Evolutionary conservation across 1,140 invertebrate species (phyloP).

Genomic region (Papilio xuthus): DNA sequence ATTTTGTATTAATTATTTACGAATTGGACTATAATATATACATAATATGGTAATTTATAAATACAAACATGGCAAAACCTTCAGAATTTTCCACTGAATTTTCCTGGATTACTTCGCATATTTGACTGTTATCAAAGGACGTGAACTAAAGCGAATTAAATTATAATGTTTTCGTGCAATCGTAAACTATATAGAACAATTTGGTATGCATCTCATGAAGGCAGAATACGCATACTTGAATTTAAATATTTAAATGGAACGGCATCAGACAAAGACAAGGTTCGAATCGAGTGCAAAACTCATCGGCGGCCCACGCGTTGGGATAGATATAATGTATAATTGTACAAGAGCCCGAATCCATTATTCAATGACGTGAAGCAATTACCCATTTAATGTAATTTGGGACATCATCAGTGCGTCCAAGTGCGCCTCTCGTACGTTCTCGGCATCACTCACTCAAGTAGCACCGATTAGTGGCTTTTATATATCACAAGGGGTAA

Average conservation of each 20-base stretch:
- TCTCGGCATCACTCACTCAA: slow-evolving; percentile 75
- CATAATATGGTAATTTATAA: background rate
- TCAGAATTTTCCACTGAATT: slow-evolving; percentile 8
- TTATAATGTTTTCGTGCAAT: slow-evolving; percentile 17
- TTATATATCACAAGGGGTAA: slow-evolving; percentile 65
- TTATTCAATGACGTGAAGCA: slow-evolving; percentile 80
- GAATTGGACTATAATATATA: background rate
- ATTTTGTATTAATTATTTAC: background rate
- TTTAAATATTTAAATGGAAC: slow-evolving; percentile 69
- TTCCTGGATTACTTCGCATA: background rate
- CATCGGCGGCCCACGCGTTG: slow-evolving; percentile 65
- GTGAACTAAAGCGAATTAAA: slow-evolving; percentile 1
- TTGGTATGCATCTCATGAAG: slow-evolving; percentile 69
- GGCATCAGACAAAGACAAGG: slow-evolving; percentile 69
- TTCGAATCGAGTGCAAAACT: slow-evolving; percentile 76
- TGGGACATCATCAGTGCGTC: slow-evolving; percentile 73
- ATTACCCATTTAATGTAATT: slow-evolving; percentile 81
- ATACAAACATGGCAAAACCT: background rate
- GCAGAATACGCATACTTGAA: slow-evolving; percentile 65
- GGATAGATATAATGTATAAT: slow-evolving; percentile 69
- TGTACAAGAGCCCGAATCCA: slow-evolving; percentile 73
- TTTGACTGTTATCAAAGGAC: slow-evolving; percentile 34
- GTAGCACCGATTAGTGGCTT: slow-evolving; percentile 67
- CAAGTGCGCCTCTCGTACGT: slow-evolving; percentile 67
- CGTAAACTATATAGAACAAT: slow-evolving; percentile 44